A percentile compares a stretch with the other conserved stretches of the same genome.
phyloP scores from a whole-genome alignment of 2,888 invertebrate species.

The Ommatoiulus sabulosus region DNA sequence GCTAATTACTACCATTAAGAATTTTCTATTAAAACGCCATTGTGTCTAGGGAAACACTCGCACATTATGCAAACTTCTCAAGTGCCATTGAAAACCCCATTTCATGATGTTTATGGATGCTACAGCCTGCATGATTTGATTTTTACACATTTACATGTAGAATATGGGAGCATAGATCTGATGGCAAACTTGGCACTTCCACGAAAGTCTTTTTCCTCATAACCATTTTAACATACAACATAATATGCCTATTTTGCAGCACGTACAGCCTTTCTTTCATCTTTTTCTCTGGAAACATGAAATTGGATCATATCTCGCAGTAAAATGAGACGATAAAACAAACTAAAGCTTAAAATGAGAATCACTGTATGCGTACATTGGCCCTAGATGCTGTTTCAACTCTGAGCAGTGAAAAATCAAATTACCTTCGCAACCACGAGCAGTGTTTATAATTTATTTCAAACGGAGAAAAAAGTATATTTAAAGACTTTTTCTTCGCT shows the following conservation, averaged over 20 bases:
- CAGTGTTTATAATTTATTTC: background rate
- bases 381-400: background rate
- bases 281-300: background rate
- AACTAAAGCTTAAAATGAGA: background rate
- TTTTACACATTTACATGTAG: background rate
- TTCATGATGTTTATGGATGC: background rate
- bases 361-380: background rate
- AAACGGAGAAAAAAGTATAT: background rate
- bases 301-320: background rate
- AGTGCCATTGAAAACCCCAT: background rate
- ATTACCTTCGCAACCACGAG: background rate
- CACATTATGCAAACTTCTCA: background rate
- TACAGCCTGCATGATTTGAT: background rate
- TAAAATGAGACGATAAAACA: background rate
- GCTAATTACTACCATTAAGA: slow-evolving; percentile 30
- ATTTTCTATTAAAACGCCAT: background rate
- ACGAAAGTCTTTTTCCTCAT: background rate
- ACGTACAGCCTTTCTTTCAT: background rate
- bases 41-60: background rate
- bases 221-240: background rate
- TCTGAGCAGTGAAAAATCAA: background rate
- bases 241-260: background rate
- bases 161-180: background rate
- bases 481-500: background rate
- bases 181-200: background rate